A percentile compares a stretch with the other conserved stretches of the same genome.
Conservation (phyloP, 1,140 invertebrate genomes). For the Bactericera cockerelli region DNA sequence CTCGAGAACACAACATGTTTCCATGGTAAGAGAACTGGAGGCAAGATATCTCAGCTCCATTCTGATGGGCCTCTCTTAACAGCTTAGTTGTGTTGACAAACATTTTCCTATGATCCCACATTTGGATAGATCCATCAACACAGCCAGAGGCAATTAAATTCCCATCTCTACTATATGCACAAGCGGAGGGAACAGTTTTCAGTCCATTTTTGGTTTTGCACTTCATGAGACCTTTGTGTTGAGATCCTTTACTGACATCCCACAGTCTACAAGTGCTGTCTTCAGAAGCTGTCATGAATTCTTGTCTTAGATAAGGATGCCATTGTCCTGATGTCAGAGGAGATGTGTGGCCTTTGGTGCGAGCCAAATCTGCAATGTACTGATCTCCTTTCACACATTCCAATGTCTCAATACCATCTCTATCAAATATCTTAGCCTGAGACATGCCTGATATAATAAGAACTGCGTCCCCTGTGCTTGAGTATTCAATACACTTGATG, state of each 20-base stretch:
- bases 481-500: conserved; percentile 80
- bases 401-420: conserved; percentile 88
- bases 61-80: conserved; percentile 65
- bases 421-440: conserved; percentile 84
- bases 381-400: conserved; percentile 96
- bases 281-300: conserved; percentile 87
- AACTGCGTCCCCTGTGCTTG: conserved; percentile 84
- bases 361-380: conserved; percentile 85
- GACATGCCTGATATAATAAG: conserved; percentile 82
- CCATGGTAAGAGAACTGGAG: conserved; percentile 81
- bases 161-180: conserved; percentile 73
- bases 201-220: conserved; percentile 74
- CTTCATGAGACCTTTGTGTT: conserved; percentile 78
- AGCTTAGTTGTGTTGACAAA: conserved; percentile 62
- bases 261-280: conserved; percentile 87
- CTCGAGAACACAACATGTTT: conserved; percentile 58
- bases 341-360: conserved; percentile 91
- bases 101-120: conserved; percentile 87
- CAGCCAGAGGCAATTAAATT: conserved; percentile 80
- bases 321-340: conserved; percentile 80
- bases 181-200: conserved; percentile 72
- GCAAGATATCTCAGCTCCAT: conserved; percentile 64
- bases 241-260: conserved; percentile 59
- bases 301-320: conserved; percentile 81
- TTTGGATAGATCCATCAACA: conserved; percentile 89